Base-by-base conservation (phyloP, 2,113 vertebrate species). In the Dipodomys merriami region DNA sequence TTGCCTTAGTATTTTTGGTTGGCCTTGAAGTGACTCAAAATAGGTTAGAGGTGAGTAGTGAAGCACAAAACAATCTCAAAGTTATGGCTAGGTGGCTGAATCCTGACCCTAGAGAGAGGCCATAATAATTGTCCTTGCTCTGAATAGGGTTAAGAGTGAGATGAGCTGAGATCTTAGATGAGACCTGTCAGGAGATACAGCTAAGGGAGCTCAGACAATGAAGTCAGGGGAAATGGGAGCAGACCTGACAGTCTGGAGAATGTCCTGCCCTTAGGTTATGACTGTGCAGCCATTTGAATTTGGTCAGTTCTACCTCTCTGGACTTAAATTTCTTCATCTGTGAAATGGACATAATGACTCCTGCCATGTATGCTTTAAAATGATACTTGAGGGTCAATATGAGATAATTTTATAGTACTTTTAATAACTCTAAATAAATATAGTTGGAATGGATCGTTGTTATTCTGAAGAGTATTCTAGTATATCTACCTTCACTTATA, bases 241-340 rank as follows among this genome's bases (percentile, higher is more conserved):
- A 25, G 15, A 69, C 2, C 18, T 27, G n/a, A 10, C 65, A 13
- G 5, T 5, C 0, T 88, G 25, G 27, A 72, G 33, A 83, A 88
- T 83, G 10, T n/a, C 22, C 13, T 84, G 23, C 1, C 11, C 53
- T 85, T 49, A 86, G 29, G 10, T 77, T 10, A 6, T 83, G 23
- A 22, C 13, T 96, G 46, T 82, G 27, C 69, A 85, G 64, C 39
- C 71, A 49, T 83, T 90, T 78, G 12, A 83, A 94, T 82, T 91
- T 89, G 57, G 7, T 91, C 30, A 84, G 16, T 46, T 60, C 39
- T 4, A 79, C 12, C 30, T 94, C 25, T 91, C 22, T 78, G n/a
- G 73, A 16, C 19, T 95, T 16, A 29, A 71, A 13, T 82, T 87
- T 90, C 27, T 71, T 92, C 68, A 89, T 81, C 25, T 84, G 8